Base-by-base conservation (phyloP, 1,140 invertebrate genomes). In the Dendrolimus punctatus region DNA sequence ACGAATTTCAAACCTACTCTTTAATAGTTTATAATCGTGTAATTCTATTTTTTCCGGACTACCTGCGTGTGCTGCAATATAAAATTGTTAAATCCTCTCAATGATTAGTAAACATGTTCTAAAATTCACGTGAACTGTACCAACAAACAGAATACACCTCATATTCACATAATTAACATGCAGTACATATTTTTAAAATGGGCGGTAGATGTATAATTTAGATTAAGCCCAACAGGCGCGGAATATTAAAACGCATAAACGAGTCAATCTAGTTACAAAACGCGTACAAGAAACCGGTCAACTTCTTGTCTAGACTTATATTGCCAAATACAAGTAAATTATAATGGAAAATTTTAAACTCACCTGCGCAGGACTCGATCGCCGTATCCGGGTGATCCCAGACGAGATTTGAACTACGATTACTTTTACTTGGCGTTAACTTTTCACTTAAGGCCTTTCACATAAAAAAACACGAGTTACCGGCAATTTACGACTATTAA, bases 401-500 rank as follows among this genome's bases (percentile, higher is more conserved):
- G 39, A 36, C 39, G 39, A 49, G 44, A 53, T 48, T 36, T 8
- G 43, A 8, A 45, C 9, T 37, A 63, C 57, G 57, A 54, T 55
- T 57, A 44, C 48, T 51, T 48, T 50, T 56, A 53, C 53, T 57
- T 57, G 53, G 60, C 55, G 47, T 39, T 38, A 51, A 51, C 37
- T 36, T 23, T 48, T 48, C 46, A n/a, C 50, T 51, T 51, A 43
- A 43, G 41, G 40, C 50, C 50, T 51, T 51, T 51, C 9, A 41
- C 41, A 40, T 10, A 8, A n/a, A 44, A n/a, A 38, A 9, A 50
- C 49, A 50, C 42, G 36, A 45, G 50, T 42, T 23, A 51, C 50
- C 36, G 50, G 7, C 10, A 51, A 37, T 23, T 23, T 23, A 23
- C 23, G 23, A 23, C 23, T 23, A 23, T 23, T 23, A 23, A 23